These are phyloP conservation scores for Lordiphosa collinella DNA, from an alignment of 1,140 invertebrate genomes.

Conservation along the genomic window DNA sequence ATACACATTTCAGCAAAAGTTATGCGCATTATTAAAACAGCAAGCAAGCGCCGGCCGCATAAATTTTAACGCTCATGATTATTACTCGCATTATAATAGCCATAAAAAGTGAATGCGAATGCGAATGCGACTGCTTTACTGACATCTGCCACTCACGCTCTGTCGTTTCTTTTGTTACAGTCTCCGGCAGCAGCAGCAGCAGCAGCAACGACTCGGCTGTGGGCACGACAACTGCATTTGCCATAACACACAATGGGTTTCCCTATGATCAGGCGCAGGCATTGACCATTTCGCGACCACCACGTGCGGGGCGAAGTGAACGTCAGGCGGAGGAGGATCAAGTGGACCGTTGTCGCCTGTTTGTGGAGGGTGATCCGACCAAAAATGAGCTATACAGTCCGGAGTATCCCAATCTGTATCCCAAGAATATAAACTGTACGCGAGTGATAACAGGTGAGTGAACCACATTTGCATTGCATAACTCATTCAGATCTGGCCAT, in stretches of 20 bases:
- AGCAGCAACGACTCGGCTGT: not conserved
- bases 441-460: conserved; percentile 85
- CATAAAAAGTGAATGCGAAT: conserved; percentile 6
- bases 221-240: not conserved
- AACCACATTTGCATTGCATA: too few relatives aligned
- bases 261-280: conserved; percentile 11
- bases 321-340: conserved; percentile 53
- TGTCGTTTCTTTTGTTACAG: not conserved
- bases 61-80: conserved; percentile 61
- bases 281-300: conserved; percentile 31
- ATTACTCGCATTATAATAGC: conserved; percentile 48
- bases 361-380: conserved; percentile 81
- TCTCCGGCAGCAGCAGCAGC: not conserved
- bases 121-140: not conserved
- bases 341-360: conserved; percentile 79
- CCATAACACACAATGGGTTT: conserved; percentile 3
- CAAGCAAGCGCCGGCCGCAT: conserved; percentile 30
- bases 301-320: conserved; percentile 22
- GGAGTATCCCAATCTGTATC: conserved; percentile 86
- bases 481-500: too few relatives aligned
- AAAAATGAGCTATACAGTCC: conserved; percentile 87
- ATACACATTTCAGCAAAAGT: conserved; percentile 33
- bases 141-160: not conserved
- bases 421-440: conserved; percentile 86
- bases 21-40: conserved; percentile 62